Conservation (phyloP, 1,140 invertebrate species). For the Acyrthosiphon pisum region DNA sequence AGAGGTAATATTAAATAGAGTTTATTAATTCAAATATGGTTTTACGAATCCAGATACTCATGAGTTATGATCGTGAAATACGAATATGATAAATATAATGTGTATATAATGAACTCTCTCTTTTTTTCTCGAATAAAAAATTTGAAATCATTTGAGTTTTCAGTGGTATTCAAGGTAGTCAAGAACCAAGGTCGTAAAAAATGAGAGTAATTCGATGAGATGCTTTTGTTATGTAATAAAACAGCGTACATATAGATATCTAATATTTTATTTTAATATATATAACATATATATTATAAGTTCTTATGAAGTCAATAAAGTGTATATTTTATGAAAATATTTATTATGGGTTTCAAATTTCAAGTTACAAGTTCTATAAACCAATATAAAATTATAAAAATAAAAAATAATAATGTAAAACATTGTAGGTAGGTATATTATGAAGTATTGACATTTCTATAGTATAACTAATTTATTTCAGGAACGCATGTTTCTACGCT, state of each 20-base stretch:
- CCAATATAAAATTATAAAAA: no score
- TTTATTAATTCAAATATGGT: constrained; percentile 16
- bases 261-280: background rate
- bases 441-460: no score
- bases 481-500: no score
- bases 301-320: background rate
- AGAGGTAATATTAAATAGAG: constrained; percentile 61
- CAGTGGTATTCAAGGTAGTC: constrained; percentile 3
- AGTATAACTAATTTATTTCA: no score
- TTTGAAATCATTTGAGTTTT: background rate
- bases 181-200: constrained; percentile 28
- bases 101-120: constrained; percentile 6
- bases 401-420: no score
- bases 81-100: background rate
- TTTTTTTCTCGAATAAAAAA: background rate
- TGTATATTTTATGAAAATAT: background rate
- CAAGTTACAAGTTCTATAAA: background rate
- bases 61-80: background rate
- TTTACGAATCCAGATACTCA: background rate
- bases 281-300: background rate
- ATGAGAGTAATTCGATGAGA: background rate
- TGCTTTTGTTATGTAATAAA: constrained; percentile 41
- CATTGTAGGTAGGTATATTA: no score
- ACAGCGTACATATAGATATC: background rate
- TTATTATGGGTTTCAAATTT: background rate